Base-by-base conservation (phyloP, 1,140 invertebrate genomes). In the Magallana ariakensis region DNA sequence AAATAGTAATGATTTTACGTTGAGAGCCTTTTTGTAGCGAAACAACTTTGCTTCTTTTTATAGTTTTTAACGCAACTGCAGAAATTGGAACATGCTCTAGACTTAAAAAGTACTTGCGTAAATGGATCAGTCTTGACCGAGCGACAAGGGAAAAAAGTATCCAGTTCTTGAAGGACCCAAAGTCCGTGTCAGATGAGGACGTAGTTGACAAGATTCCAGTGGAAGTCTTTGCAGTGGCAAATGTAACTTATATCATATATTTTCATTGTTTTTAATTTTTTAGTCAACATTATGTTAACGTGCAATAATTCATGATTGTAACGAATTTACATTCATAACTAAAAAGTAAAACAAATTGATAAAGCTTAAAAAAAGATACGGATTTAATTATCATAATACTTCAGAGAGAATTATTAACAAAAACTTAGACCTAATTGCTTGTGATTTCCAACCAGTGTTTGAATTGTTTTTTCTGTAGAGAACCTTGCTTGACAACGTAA, bases 61-160 rank as follows among this genome's bases (percentile, higher is more conserved):
- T 15, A 75, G 66, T 75, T 26, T 75, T 75, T 33, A 33, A 19
- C 8, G 66, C 66, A 75, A 33, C 66, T 3, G 66, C 66, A 26
- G 66, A 75, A 26, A 75, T 75, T 33, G 66, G 66, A 75, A 75
- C 66, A 10, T 75, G 66, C 33, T 75, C 66, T 11, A 75, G 66
- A 75, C 66, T 75, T 11, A 26, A 19, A 26, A 75, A 75, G 22
- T 75, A 75, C 26, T 26, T 75, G 11, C 7, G 66, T 26, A 75
- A 75, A 75, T 75, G 66, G 66, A 75, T 75, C 22, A 75, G 66
- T 75, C 19, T 75, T 22, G 22, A 19, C 22, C 4, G 11, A 0
- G 15, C 1, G 10, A 75, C 66, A 0, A 26, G 33, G 8, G 66
- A 26, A 1, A 75, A 75, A 33, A 11, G 22, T 13, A 11, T 26